Evolutionary conservation across 2,797 vertebrate species (phyloP), one percentile per base, ranked within the genome.

Genomic region (Pangasius mekongensis): DNA sequence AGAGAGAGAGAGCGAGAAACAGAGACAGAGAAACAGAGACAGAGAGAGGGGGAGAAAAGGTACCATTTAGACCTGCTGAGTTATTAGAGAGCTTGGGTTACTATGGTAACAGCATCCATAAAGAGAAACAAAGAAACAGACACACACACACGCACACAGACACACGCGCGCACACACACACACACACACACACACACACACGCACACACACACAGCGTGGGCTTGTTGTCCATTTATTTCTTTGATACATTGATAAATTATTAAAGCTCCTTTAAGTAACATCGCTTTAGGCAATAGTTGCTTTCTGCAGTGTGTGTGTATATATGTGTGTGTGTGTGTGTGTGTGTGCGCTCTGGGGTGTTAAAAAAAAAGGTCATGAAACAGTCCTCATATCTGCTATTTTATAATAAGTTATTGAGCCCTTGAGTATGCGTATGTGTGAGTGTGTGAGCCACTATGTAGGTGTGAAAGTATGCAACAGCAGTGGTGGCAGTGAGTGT

Each of bases 171-270:
- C 27, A 39, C 73, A 39, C 39, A 39, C 39, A 39, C 39, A 81
- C 67, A 85, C 58, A 62, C 80, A 64, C 78, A 66, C 69, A 24
- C 56, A 74, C 84, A 58, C 54, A 62, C 56, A 27, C 56, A 36
- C 1, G n/a, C 56, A 66, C 66, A 47, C 47, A 71, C 82, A 80
- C 8, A 11, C 27, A 54, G 30, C 1, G 0, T 39, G 9, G 10
- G 43, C 36, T 74, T 36, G 3, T 22, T 69, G 49, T 74, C 73
- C 56, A 83, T 49, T 56, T 76, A 69, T 87, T 66, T 86, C 86
- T 86, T 87, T 83, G 81, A 87, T 86, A 52, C 5, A 0, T 80
- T 88, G 74, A 83, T 91, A 69, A 94, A 93, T 92, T 91, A 91
- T 91, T 43, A 71, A 62, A 89, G 85, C 0, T 85, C 91, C 87